Evolutionary conservation across 2,113 vertebrate genomes (phyloP), one percentile per base, ranked within the genome.

Genomic region (Pseudopipra pipra): DNA sequence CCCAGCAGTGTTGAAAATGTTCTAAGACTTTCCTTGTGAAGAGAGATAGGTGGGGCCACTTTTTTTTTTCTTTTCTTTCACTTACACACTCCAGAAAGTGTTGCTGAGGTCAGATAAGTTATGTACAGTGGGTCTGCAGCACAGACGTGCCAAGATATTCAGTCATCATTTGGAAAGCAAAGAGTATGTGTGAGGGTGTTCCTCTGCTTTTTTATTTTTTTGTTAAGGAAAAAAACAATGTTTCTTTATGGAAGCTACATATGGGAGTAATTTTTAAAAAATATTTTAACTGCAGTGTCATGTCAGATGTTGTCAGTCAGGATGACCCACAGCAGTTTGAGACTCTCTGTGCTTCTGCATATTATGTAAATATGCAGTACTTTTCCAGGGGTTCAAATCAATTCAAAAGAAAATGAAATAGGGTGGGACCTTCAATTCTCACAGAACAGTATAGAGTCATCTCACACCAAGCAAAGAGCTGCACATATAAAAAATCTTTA

Each of bases 231-330:
- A 96, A 97, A 97, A 95, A 97, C 93, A 97, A 93, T 93, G 94
- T 89, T 97, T 96, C 93, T 97, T 97, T 97, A 97, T 96, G 94
- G 91, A 93, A 95, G 93, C 95, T 97, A 97, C 98, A 98, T 98
- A 95, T 97, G 98, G 98, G 97, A 98, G 89, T 97, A 95, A 97
- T 98, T 98, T 97, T 74, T 74, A 2, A 94, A 96, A 97, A 97
- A 97, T 97, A 97, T 71, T 98, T 98, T 97, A 97, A 98, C 96
- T 97, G 98, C 97, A 97, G 88, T 98, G 98, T 98, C 97, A 97
- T 97, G 97, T 98, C 97, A 98, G 97, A 97, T 98, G 97, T 96
- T 94, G 96, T 98, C 98, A 98, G 97, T 98, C 97, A 98, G 88
- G 77, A 91, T 98, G 97, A 98, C 97, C 98, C 93, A 95, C 85